Evolutionary conservation across 1,140 invertebrate genomes (phyloP).

Genomic region (Musca domestica): DNA sequence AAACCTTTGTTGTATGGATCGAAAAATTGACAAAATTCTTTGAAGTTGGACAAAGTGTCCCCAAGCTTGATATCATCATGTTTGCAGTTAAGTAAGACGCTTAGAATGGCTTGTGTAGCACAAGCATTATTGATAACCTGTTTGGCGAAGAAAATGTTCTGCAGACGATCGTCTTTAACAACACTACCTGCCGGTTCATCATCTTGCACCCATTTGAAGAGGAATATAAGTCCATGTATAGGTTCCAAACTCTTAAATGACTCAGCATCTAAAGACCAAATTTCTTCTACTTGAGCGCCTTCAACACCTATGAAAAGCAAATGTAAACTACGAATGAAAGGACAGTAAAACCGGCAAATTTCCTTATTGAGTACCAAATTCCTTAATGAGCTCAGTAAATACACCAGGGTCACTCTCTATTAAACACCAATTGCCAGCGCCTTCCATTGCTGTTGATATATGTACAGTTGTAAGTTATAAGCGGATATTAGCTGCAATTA

Average conservation of each 20-base stretch:
- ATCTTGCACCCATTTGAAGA: slow-evolving; percentile 96
- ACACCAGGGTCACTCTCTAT: slow-evolving; percentile 99
- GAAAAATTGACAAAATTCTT: slow-evolving; percentile 91
- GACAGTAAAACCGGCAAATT: background rate
- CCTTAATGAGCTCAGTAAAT: slow-evolving; percentile 94
- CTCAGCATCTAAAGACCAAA: slow-evolving; percentile 90
- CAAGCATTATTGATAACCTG: slow-evolving; percentile 99
- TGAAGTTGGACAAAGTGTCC: slow-evolving; percentile 83
- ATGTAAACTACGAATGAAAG: background rate
- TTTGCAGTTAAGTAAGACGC: slow-evolving; percentile 88
- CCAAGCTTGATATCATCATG: slow-evolving; percentile 86
- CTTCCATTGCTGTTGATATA: slow-evolving; percentile 60
- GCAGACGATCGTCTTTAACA: slow-evolving; percentile 68
- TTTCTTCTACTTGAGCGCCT: slow-evolving; percentile 94
- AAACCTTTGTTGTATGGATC: slow-evolving; percentile 95
- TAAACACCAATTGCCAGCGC: slow-evolving; percentile 95
- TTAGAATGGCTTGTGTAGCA: slow-evolving; percentile 97
- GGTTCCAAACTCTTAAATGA: slow-evolving; percentile 91
- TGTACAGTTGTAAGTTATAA: slow-evolving; percentile 7
- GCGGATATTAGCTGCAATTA: background rate
- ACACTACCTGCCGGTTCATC: slow-evolving; percentile 81
- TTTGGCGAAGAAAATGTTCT: slow-evolving; percentile 98
- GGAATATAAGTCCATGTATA: slow-evolving; percentile 95
- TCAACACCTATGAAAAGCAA: slow-evolving; percentile 69
- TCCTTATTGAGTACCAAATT: slow-evolving; percentile 74